Base-by-base conservation (phyloP, 2,113 vertebrate species). In the Microcebus jonahi region DNA sequence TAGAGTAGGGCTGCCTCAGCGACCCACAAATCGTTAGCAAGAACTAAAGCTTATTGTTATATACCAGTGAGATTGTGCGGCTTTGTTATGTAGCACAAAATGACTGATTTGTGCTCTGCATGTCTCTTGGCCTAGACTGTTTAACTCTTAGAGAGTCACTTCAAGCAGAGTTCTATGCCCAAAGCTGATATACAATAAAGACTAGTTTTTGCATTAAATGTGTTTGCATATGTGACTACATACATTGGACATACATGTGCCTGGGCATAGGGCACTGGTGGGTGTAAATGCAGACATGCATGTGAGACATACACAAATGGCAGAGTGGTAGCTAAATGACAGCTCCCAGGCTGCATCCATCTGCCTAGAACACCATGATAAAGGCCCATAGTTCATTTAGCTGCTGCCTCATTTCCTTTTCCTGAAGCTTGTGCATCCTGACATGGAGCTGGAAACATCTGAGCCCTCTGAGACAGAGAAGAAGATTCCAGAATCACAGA, bases 401-500 rank as follows among this genome's bases (percentile, higher is more conserved):
- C 45, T n/a, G 11, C 6, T 23, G 67, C 48, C 82, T 85, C n/a
- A 27, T 21, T 73, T 61, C 31, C 50, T 88, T 57, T 55, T 53
- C 67, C 61, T 82, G 81, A 88, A 34, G 21, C 65, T 8, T 75
- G 20, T 39, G 27, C 31, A 71, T 29, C 36, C 31, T 63, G 50
- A 14, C 61, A 29, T 34, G 10, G 27, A 86, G 42, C 57, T 50
- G 14, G 71, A 73, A 83, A 94, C 48, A 48, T 5, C 89, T 53
- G 48, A 88, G 73, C 39, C 42, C 73, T 88, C 5, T 77, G 71
- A 67, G 5, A 27, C 20, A 39, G n/a, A 14, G 12, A 77, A 8
- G 75, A 95, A 71, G 34, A 13, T 94, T 97, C 59, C 34, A 81
- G 83, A 90, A 93, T 53, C 68, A 39, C 31, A 63, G 17, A 29